Evolutionary conservation across 1,140 invertebrate species (phyloP).

Genomic region (Plectus sambesii): DNA sequence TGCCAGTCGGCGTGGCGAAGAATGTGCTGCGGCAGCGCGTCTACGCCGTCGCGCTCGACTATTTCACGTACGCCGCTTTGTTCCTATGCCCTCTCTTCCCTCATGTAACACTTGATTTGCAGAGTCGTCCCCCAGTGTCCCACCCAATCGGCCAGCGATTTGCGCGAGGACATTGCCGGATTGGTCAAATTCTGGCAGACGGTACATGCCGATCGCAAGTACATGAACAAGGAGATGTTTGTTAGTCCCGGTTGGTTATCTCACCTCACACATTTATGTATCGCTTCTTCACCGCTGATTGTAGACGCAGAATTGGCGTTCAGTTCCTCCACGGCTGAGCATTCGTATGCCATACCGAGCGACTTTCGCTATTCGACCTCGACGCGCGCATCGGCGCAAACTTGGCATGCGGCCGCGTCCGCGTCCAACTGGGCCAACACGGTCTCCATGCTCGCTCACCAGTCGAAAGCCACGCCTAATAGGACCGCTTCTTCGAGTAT

Average conservation of each 20-base stretch:
- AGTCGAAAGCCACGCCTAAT: slow-evolving; percentile 52
- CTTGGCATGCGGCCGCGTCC: slow-evolving; percentile 19
- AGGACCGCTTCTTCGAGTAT: background rate
- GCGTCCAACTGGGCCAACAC: slow-evolving; percentile 77
- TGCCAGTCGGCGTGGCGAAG: slow-evolving; percentile 66
- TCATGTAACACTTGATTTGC: slow-evolving; percentile 7
- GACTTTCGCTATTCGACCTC: slow-evolving; percentile 6
- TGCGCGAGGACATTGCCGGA: slow-evolving; percentile 76
- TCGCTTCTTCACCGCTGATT: background rate
- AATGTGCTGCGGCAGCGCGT: slow-evolving; percentile 84
- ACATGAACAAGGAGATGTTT: slow-evolving; percentile 60
- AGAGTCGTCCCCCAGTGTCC: slow-evolving; percentile 66
- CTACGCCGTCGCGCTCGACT: slow-evolving; percentile 84
- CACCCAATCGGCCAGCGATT: slow-evolving; percentile 59
- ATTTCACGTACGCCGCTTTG: slow-evolving; percentile 57
- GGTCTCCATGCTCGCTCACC: slow-evolving; percentile 60
- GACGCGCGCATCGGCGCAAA: slow-evolving; percentile 14
- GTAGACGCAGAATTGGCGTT: background rate
- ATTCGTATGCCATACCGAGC: slow-evolving; percentile 1
- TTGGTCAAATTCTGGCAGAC: slow-evolving; percentile 90
- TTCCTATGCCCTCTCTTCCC: background rate
- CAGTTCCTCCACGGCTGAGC: background rate
- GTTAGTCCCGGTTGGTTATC: slow-evolving; percentile 16
- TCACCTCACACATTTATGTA: background rate
- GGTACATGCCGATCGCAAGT: slow-evolving; percentile 92